These are phyloP conservation scores for Sinocyclocheilus maitianheensis DNA, from an alignment of 2,113 vertebrate species.

Conservation along the genomic window DNA sequence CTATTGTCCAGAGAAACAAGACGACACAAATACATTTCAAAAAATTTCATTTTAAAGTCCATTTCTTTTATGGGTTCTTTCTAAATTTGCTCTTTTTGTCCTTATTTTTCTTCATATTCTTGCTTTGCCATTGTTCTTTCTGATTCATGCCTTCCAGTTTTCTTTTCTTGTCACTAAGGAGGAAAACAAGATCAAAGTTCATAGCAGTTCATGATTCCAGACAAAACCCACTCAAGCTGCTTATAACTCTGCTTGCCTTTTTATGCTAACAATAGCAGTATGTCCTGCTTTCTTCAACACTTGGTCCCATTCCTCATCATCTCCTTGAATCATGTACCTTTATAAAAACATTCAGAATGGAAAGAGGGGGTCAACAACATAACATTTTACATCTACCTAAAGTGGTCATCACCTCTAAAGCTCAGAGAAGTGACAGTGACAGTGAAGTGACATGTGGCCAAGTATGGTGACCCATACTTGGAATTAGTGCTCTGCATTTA, in stretches of 20 bases:
- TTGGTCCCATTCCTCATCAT: slow-evolving; percentile 91
- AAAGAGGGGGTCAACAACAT: background rate
- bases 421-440: too few relatives aligned
- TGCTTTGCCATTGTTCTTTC: slow-evolving; percentile 71
- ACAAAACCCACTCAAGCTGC: background rate
- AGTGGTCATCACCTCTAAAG: too few relatives aligned
- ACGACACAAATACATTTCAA: background rate
- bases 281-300: slow-evolving; percentile 88
- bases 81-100: slow-evolving; percentile 74
- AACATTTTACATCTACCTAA: too few relatives aligned
- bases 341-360: background rate
- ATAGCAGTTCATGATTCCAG: background rate
- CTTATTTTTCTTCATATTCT: slow-evolving; percentile 85
- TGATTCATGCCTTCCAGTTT: slow-evolving; percentile 72
- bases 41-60: background rate
- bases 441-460: too few relatives aligned
- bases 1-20: background rate
- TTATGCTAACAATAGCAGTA: slow-evolving; percentile 87
- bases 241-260: slow-evolving; percentile 78
- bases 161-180: slow-evolving; percentile 89
- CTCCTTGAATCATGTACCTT: slow-evolving; percentile 89
- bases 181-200: slow-evolving; percentile 28
- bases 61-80: slow-evolving; percentile 58
- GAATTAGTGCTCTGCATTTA: too few relatives aligned
- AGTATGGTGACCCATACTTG: too few relatives aligned